phyloP scores from a whole-genome alignment of 2,797 vertebrate species.

The Podarcis siculus region DNA sequence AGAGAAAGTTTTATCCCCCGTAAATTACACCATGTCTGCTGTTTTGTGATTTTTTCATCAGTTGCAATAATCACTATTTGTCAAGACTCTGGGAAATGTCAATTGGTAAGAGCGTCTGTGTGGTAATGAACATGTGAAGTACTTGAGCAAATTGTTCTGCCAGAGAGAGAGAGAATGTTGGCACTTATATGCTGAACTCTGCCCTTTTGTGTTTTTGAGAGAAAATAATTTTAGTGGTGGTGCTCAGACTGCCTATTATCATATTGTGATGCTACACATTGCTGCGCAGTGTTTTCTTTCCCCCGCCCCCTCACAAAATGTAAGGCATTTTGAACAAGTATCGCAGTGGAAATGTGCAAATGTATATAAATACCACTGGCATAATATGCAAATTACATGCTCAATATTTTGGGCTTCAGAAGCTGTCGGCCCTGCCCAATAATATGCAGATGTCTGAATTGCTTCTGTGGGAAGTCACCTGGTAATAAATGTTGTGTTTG shows the following conservation, averaged over 20 bases:
- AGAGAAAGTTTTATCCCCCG: neutral
- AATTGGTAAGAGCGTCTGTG: neutral
- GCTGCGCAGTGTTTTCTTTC: too few species aligned
- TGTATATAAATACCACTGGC: conserved; percentile 23
- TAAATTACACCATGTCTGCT: neutral
- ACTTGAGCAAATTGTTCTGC: neutral
- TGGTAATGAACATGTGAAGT: neutral
- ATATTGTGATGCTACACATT: neutral
- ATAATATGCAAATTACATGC: conserved; percentile 13
- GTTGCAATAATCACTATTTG: neutral
- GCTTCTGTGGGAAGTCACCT: neutral
- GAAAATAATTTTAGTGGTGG: neutral
- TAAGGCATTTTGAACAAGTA: neutral
- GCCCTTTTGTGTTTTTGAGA: conserved; percentile 8
- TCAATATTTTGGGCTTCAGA: conserved; percentile 12
- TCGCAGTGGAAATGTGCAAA: conserved; percentile 7
- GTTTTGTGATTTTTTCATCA: neutral
- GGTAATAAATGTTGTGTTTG: neutral
- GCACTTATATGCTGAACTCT: neutral
- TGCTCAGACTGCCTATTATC: neutral
- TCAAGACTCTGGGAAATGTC: neutral
- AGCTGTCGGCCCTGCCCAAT: neutral
- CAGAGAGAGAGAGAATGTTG: neutral
- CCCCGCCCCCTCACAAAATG: neutral
- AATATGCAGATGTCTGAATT: neutral